Evolutionary conservation across 2,797 vertebrate species (phyloP).

Genomic region (Sandelia bainsii): DNA sequence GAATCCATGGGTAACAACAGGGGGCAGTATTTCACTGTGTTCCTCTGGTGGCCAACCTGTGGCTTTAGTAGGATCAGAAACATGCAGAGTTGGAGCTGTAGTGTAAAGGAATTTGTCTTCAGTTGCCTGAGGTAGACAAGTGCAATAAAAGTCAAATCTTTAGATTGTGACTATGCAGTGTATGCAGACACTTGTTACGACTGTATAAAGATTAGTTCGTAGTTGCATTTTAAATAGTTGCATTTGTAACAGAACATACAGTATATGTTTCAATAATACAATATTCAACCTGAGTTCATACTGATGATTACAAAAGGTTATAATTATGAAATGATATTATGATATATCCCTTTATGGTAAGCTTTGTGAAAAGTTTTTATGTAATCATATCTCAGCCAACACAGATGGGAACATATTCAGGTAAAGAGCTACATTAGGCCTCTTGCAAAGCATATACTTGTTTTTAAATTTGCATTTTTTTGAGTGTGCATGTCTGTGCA

Average conservation of each 20-base stretch:
- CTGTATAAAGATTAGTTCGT: neutral
- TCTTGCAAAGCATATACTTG: constrained; percentile 28
- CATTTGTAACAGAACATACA: neutral
- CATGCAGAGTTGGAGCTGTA: neutral
- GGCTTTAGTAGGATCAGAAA: constrained; percentile 17
- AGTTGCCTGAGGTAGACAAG: constrained; percentile 1
- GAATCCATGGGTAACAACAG: constrained; percentile 56
- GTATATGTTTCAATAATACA: neutral
- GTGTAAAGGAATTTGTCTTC: constrained; percentile 61
- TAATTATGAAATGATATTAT: neutral
- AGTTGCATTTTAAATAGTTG: neutral
- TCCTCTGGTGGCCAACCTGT: constrained; percentile 27
- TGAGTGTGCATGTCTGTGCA: constrained; percentile 43
- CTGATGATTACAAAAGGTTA: neutral
- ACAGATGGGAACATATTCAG: constrained; percentile 6
- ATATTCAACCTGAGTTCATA: neutral
- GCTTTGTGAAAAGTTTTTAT: neutral
- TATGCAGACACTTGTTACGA: neutral
- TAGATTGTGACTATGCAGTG: neutral
- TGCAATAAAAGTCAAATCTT: constrained; percentile 2
- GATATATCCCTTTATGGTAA: neutral
- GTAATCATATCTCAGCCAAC: constrained; percentile 1
- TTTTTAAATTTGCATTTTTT: constrained; percentile 51
- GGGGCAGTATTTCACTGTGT: constrained; percentile 72
- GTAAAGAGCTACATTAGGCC: constrained; percentile 19